A percentile compares a stretch with the other conserved stretches of the same genome.
Conservation (phyloP, 2,113 vertebrate genomes). For the Daphoenositta chrysoptera region DNA sequence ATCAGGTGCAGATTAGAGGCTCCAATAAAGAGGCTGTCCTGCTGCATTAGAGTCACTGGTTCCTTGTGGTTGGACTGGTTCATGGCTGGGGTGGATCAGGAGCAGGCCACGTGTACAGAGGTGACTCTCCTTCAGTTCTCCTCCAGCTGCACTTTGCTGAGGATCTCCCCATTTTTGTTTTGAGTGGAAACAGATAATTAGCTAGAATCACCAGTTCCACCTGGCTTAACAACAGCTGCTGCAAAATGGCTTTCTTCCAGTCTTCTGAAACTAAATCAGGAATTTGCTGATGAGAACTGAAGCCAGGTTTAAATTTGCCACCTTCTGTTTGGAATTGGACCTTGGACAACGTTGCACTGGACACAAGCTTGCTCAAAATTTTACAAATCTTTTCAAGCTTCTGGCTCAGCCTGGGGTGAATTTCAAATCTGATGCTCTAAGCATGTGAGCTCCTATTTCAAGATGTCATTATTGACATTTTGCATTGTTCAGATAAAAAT, state of each 20-base stretch:
- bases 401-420: not conserved
- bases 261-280: not conserved
- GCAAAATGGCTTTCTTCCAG: not conserved
- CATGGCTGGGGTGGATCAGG: not conserved
- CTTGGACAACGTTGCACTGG: not conserved
- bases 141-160: not conserved
- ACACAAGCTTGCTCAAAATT: not conserved
- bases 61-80: not conserved
- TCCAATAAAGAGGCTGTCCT: not conserved
- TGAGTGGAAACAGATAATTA: not conserved
- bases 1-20: not conserved
- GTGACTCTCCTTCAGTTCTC: not conserved
- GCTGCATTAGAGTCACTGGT: not conserved
- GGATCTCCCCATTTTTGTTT: not conserved
- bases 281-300: not conserved
- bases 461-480: not conserved
- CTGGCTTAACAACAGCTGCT: not conserved
- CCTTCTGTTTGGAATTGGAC: not conserved
- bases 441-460: not conserved
- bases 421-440: not conserved
- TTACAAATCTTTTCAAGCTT: not conserved
- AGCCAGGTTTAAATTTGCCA: not conserved
- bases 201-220: not conserved
- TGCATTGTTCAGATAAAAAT: not conserved
- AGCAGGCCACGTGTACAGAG: not conserved